Base-by-base conservation (phyloP, 2,113 vertebrate species). In the Eira barbara region DNA sequence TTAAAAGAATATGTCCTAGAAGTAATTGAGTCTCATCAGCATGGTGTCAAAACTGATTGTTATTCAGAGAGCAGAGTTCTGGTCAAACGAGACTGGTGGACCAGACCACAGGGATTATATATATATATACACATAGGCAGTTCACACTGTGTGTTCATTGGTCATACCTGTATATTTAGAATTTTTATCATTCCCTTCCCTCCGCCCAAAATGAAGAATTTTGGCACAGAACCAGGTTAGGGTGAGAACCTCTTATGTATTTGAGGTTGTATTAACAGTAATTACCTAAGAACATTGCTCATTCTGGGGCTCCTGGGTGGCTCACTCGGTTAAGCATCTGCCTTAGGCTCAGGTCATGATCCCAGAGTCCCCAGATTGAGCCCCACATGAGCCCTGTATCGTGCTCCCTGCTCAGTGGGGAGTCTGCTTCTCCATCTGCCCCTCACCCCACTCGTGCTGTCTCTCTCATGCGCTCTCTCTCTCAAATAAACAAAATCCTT, bases 181-280 rank as follows among this genome's bases (percentile, higher is more conserved):
- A 61, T 39, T 85, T 90, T 92, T 73, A 29, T 65, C 74, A 25
- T 3, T 36, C 27, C 20, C 17, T 3, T 21, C 1, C 7, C 36
- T 13, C 15, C 21, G 0, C 23, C 10, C 9, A 12, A n/a, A 29
- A 69, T 49, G 49, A 82, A 76, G 36, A 69, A 34, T 81, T 91
- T 83, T 89, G 52, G 55, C 65, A n/a, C 2, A 82, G 67, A 85
- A 71, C 36, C 31, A 81, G 25, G 78, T 71, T 93, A 80, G 61
- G 80, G 6, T 81, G 92, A 69, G 20, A 92, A 39, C n/a, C 71
- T 78, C 80, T 97, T 96, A 10, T 94, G 93, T 94, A 95, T 90
- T 94, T 91, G 11, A 57, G 6, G 5, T 82, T 82, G 76, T 90
- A 81, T 92, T 96, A 89, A 80, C 39, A 96, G n/a, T 94, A 47